A percentile compares a stretch with the other conserved stretches of the same genome.
These are phyloP conservation scores for Semotilus atromaculatus DNA, from an alignment of 2,797 vertebrate species.

Conservation along the genomic window DNA sequence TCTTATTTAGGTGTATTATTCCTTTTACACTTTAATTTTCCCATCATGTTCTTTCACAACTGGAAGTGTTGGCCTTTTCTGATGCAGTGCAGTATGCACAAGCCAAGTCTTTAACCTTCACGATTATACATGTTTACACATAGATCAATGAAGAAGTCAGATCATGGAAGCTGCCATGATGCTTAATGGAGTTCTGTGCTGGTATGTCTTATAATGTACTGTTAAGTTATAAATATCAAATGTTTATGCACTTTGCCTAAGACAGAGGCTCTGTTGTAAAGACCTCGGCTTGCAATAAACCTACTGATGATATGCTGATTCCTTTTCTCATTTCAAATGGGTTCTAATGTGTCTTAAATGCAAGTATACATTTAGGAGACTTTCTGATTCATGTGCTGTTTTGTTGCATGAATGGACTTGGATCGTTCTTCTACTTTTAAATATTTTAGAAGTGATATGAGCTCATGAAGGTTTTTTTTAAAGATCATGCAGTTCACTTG, in stretches of 20 bases:
- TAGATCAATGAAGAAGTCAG: conserved; percentile 17
- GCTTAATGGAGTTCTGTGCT: conserved; percentile 60
- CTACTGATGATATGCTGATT: conserved; percentile 17
- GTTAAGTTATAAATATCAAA: conserved; percentile 43
- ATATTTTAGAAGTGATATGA: conserved; percentile 69
- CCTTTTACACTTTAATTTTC: not conserved
- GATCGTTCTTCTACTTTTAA: conserved; percentile 59
- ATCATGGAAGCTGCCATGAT: conserved; percentile 33
- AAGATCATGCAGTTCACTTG: not conserved
- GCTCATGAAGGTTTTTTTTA: not conserved
- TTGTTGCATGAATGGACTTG: not conserved
- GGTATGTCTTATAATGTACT: conserved; percentile 29
- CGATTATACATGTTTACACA: conserved; percentile 33
- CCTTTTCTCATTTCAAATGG: not conserved
- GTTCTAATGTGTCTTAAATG: not conserved
- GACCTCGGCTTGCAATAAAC: conserved; percentile 61
- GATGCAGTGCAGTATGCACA: conserved; percentile 56
- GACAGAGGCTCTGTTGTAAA: conserved; percentile 46
- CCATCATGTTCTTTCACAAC: conserved; percentile 32
- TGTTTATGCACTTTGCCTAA: conserved; percentile 55
- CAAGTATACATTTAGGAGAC: not conserved
- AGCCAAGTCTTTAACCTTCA: conserved; percentile 53
- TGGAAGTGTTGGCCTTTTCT: conserved; percentile 48
- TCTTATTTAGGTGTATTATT: not conserved
- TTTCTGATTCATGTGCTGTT: conserved; percentile 4